These are phyloP conservation scores for Atethmia centrago DNA, from an alignment of 2,888 invertebrate species.

Conservation along the genomic window DNA sequence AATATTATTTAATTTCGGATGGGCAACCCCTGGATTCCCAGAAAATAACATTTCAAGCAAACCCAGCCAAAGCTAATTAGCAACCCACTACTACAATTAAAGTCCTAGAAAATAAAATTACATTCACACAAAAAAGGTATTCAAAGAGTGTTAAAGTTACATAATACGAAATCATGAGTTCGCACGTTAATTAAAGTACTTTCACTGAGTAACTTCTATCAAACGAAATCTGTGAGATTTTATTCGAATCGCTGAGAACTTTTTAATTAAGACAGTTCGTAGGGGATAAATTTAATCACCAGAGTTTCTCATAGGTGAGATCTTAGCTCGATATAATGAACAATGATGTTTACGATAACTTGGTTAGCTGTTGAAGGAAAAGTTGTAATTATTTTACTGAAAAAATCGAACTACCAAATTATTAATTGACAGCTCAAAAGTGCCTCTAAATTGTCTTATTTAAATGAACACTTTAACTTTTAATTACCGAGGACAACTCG, in stretches of 20 bases:
- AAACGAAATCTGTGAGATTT: conserved; percentile 67
- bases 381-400: neutral
- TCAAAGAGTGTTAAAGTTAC: conserved; percentile 57
- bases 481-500: neutral
- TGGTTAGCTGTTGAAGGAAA: neutral
- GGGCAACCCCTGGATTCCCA: too few species aligned
- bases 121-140: conserved; percentile 35
- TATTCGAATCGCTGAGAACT: conserved; percentile 69
- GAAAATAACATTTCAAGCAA: neutral
- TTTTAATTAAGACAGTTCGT: conserved; percentile 71
- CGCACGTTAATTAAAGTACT: conserved; percentile 72
- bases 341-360: neutral
- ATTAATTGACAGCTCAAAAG: neutral
- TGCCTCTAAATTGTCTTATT: neutral
- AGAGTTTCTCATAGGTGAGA: conserved; percentile 44
- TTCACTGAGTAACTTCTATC: conserved; percentile 66
- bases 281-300: conserved; percentile 53
- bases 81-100: neutral
- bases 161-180: conserved; percentile 73
- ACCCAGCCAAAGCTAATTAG: neutral
- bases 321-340: conserved; percentile 23
- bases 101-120: neutral
- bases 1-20: neutral
- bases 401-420: neutral
- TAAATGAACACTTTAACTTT: neutral